Evolutionary conservation across 2,888 invertebrate genomes (phyloP), one percentile per base, ranked within the genome.

Genomic region (Thereva unica): DNA sequence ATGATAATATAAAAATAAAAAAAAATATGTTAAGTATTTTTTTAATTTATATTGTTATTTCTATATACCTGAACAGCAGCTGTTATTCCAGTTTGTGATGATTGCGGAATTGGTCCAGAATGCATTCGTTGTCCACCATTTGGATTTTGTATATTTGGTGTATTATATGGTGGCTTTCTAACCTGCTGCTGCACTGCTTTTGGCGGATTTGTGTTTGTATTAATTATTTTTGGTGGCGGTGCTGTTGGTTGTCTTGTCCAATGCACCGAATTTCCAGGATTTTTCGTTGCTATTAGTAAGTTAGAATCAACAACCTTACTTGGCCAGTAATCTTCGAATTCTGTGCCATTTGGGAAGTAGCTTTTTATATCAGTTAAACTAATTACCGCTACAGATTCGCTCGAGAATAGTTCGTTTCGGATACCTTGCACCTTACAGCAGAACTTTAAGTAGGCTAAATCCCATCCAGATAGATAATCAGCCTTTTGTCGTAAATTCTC

Each of bases 341-440:
- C 87, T 0, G 94, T 94, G 35, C 92, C 92, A 6, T 91, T 91
- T 0, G 93, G 93, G 75, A 95, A 94, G 77, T 94, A 94, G 78
- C 91, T 91, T 78, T 92, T 92, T 74, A 95, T 93, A 81, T 95
- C 94, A 47, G 90, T 88, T 73, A 95, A 84, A 83, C 93, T 93
- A 68, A 95, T 94, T 75, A 94, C 94, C 64, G 91, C 90, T 80
- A 94, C 94, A 7, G 92, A 91, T 77, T 94, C 93, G 83, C 92
- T 92, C 23, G 93, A 92, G 81, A 95, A 94, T 68, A 95, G 82
- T 83, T 95, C 94, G 77, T 93, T 94, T 71, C 94, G 84, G 73
- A 95, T 94, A 61, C 94, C 94, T 82, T 94, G 94, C 71, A 95
- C 94, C 82, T 94, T 95, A 82, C 95, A 95, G 82, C 95, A 95